These are phyloP conservation scores for Rhimphoctona megacephalus DNA, from an alignment of 2,888 invertebrate species.

Conservation along the genomic window DNA sequence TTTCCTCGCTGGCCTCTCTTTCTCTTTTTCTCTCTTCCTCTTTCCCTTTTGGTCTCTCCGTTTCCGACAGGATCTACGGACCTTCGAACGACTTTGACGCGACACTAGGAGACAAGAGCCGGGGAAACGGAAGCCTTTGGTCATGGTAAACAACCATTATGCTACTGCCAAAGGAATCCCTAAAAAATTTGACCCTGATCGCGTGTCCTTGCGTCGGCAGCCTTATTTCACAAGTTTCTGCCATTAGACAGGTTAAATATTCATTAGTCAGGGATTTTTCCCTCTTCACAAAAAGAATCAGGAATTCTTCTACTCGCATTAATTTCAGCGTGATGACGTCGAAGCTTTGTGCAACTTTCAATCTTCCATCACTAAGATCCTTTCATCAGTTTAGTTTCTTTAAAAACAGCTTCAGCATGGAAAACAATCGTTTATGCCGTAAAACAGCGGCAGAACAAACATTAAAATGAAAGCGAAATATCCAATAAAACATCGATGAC, in stretches of 20 bases:
- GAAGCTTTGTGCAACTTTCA: neutral
- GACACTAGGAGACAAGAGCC: conserved; percentile 39
- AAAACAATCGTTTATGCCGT: neutral
- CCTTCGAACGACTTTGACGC: conserved; percentile 36
- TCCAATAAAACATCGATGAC: conserved; percentile 26
- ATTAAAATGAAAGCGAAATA: neutral
- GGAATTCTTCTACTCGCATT: neutral
- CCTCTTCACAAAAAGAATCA: neutral
- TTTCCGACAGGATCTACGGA: conserved; percentile 35
- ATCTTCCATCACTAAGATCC: neutral
- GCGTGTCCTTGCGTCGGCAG: conserved; percentile 16
- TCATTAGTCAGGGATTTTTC: conserved; percentile 1
- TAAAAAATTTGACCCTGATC: conserved; percentile 42
- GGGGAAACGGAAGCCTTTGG: conserved; percentile 70
- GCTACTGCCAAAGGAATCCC: conserved; percentile 55
- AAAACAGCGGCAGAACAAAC: neutral
- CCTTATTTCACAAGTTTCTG: conserved; percentile 7
- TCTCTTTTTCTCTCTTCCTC: neutral
- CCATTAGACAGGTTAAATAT: neutral
- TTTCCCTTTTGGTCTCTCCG: neutral
- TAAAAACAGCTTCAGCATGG: neutral
- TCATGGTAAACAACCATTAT: conserved; percentile 37
- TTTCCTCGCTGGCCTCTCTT: neutral
- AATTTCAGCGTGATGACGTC: neutral
- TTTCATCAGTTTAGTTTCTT: neutral